Percentiles rank a stretch among this genome's conserved stretches.
Evolutionary conservation across 64 coral and sea anemone species (phyloP).

Genomic region (Pocillopora verrucosa): DNA sequence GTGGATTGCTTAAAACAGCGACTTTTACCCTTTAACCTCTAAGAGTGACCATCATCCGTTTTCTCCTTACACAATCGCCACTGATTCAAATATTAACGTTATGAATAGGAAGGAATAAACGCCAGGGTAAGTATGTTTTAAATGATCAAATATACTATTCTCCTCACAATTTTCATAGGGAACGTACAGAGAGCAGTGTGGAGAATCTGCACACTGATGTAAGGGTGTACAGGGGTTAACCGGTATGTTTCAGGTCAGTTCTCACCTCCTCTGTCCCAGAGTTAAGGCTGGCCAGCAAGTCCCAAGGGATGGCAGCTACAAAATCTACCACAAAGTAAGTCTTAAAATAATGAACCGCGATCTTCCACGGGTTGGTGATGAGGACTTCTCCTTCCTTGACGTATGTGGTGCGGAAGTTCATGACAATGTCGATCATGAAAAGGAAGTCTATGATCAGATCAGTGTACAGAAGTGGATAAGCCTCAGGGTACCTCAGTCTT

Average conservation of each 20-base stretch:
- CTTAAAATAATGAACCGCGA: conserved; percentile 88
- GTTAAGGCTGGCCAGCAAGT: conserved; percentile 59
- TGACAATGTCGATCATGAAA: conserved; percentile 93
- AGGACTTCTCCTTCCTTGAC: conserved; percentile 80
- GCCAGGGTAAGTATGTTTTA: too few relatives aligned
- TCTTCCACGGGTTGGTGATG: conserved; percentile 85
- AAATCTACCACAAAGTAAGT: conserved; percentile 94
- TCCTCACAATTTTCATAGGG: too few relatives aligned
- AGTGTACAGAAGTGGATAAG: conserved; percentile 56
- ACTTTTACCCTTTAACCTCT: too few relatives aligned
- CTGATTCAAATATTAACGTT: too few relatives aligned
- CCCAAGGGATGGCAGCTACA: conserved; percentile 97
- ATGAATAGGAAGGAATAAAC: too few relatives aligned
- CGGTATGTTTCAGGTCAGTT: neutral
- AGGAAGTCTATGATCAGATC: conserved; percentile 85
- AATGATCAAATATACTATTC: too few relatives aligned
- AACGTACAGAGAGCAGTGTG: too few relatives aligned
- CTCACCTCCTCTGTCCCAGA: conserved; percentile 71
- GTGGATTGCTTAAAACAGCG: too few relatives aligned
- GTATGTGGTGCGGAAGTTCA: conserved; percentile 96
- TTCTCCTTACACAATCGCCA: too few relatives aligned
- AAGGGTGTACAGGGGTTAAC: neutral
- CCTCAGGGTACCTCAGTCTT: conserved; percentile 47
- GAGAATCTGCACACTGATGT: too few relatives aligned
- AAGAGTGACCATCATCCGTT: too few relatives aligned